A percentile compares a stretch with the other conserved stretches of the same genome.
These are phyloP conservation scores for Leucophenga maculata DNA, from an alignment of 2,888 invertebrate genomes.

Conservation along the genomic window DNA sequence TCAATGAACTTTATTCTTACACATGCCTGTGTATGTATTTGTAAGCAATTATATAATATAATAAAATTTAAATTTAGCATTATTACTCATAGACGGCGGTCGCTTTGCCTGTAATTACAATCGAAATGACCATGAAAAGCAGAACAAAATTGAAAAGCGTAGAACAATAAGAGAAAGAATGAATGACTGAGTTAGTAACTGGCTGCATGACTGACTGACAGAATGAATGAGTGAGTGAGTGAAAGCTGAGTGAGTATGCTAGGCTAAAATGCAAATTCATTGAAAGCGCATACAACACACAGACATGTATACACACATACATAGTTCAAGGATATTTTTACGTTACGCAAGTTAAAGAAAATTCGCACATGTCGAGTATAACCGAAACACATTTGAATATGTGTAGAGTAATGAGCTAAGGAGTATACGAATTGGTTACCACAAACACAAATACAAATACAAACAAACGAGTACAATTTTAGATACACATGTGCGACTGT, in stretches of 20 bases:
- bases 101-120: neutral
- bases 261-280: conserved; percentile 60
- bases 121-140: conserved; percentile 21
- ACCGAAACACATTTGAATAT: conserved; percentile 24
- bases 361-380: conserved; percentile 30
- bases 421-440: neutral
- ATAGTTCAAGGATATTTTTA: conserved; percentile 66
- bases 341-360: conserved; percentile 56
- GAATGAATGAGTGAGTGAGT: conserved; percentile 38
- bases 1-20: no score
- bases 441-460: neutral
- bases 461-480: neutral
- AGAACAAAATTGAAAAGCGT: neutral
- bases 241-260: conserved; percentile 27
- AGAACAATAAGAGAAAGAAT: neutral
- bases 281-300: conserved; percentile 56
- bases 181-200: no score
- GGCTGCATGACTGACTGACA: conserved; percentile 27
- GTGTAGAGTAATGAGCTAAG: conserved; percentile 15
- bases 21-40: no score
- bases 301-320: neutral
- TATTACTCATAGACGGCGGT: no score
- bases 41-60: no score
- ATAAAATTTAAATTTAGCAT: no score
- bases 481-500: neutral